These are phyloP conservation scores for Erinaceus europaeus DNA, from an alignment of 2,113 vertebrate genomes.

Conservation along the genomic window DNA sequence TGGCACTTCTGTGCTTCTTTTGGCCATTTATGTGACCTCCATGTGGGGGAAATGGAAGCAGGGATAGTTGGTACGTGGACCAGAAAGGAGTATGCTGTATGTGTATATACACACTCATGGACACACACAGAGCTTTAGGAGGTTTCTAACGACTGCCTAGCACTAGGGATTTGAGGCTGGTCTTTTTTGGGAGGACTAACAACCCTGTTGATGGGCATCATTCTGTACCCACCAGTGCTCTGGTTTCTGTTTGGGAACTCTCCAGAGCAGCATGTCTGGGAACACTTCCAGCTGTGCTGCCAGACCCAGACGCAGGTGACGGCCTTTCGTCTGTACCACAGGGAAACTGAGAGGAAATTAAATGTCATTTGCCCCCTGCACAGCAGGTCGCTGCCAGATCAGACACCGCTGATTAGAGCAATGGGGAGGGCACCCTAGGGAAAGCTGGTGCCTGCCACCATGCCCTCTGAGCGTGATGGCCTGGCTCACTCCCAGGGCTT, in stretches of 20 bases:
- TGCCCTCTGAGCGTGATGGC: slow-evolving; percentile 64
- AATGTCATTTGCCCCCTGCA: slow-evolving; percentile 75
- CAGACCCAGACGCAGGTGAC: slow-evolving; percentile 76
- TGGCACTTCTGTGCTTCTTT: neutral
- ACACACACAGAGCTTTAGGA: neutral
- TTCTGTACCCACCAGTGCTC: neutral
- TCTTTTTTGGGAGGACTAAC: slow-evolving; percentile 25
- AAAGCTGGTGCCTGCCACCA: slow-evolving; percentile 50
- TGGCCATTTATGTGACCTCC: neutral
- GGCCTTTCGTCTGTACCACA: slow-evolving; percentile 71
- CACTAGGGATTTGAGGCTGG: slow-evolving; percentile 31
- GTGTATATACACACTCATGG: neutral
- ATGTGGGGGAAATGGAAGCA: neutral
- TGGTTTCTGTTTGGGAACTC: slow-evolving; percentile 68
- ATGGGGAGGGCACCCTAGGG: slow-evolving; percentile 48
- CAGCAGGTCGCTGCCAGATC: slow-evolving; percentile 69
- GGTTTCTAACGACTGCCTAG: neutral
- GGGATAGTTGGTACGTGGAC: neutral
- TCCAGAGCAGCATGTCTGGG: slow-evolving; percentile 69
- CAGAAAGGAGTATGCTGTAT: neutral
- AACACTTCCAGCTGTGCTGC: slow-evolving; percentile 67
- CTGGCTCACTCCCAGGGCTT: slow-evolving; percentile 67
- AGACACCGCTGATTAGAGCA: slow-evolving; percentile 65
- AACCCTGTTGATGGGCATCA: slow-evolving; percentile 2
- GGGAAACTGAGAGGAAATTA: slow-evolving; percentile 76